Evolutionary conservation across 2,113 vertebrate genomes (phyloP).

Genomic region (Sander vitreus): DNA sequence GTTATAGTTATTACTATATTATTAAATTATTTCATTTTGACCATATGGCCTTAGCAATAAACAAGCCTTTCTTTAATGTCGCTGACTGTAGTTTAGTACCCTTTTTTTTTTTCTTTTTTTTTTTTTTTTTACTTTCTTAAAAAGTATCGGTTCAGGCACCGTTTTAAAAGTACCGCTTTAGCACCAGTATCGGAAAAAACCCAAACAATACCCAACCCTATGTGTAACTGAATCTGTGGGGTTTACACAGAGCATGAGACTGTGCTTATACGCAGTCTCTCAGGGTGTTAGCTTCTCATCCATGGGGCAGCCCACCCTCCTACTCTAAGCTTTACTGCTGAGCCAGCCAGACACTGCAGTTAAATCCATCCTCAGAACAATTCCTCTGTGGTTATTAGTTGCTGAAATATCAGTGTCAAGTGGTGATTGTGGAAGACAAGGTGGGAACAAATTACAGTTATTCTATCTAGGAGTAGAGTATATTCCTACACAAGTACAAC

Average conservation of each 20-base stretch:
- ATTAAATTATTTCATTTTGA: too few relatives aligned
- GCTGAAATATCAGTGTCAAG: conserved; percentile 33
- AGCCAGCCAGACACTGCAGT: conserved; percentile 43
- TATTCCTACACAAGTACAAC: conserved; percentile 6
- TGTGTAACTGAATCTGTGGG: conserved; percentile 31
- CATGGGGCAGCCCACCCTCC: conserved; percentile 20
- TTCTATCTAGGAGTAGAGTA: neutral
- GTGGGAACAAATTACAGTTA: neutral
- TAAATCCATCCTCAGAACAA: conserved; percentile 47
- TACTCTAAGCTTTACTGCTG: conserved; percentile 40
- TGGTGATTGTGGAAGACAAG: conserved; percentile 2
- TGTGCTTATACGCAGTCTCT: neutral
- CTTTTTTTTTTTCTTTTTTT: too few relatives aligned
- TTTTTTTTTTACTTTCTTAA: too few relatives aligned
- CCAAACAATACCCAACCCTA: too few relatives aligned
- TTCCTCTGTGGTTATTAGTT: conserved; percentile 31
- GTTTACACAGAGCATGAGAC: conserved; percentile 37
- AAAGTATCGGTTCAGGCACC: too few relatives aligned
- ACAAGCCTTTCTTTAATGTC: too few relatives aligned
- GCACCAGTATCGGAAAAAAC: too few relatives aligned
- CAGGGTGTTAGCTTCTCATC: conserved; percentile 38
- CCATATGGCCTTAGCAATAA: too few relatives aligned
- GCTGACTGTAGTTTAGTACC: too few relatives aligned
- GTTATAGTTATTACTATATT: too few relatives aligned
- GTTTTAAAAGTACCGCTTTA: too few relatives aligned